phyloP scores from a whole-genome alignment of 2,797 vertebrate species.

The Scleropages formosus region DNA sequence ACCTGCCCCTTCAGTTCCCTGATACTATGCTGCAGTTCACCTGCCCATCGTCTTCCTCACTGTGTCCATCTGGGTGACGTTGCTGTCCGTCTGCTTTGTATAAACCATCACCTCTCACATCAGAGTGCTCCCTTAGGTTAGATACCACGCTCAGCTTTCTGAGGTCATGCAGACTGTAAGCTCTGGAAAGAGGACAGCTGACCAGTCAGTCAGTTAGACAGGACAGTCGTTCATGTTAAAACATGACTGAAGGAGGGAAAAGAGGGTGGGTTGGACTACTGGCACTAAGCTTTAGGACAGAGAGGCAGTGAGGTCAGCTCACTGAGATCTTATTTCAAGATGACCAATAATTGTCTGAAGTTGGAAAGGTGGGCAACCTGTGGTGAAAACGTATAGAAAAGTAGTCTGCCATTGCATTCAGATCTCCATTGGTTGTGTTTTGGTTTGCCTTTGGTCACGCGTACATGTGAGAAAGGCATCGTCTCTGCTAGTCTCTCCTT shows the following conservation, averaged over 20 bases:
- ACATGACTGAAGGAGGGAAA: neutral
- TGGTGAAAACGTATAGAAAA: constrained; percentile 21
- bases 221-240: neutral
- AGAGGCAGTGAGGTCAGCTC: neutral
- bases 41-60: constrained; percentile 12
- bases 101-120: neutral
- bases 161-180: neutral
- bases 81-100: constrained; percentile 11
- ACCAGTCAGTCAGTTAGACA: constrained; percentile 5
- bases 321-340: constrained; percentile 10
- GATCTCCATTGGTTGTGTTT: neutral
- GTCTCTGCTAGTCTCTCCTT: constrained; percentile 28
- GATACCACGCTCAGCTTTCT: neutral
- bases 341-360: constrained; percentile 11
- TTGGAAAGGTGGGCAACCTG: constrained; percentile 10
- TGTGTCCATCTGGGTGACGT: constrained; percentile 16
- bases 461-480: constrained; percentile 53
- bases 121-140: constrained; percentile 1
- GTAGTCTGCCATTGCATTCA: constrained; percentile 24
- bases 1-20: too few species aligned
- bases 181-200: neutral
- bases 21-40: constrained; percentile 7
- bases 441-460: constrained; percentile 15
- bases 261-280: neutral
- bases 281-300: constrained; percentile 2